Evolutionary conservation across 2,797 vertebrate genomes (phyloP).

Genomic region (Hydrolagus colliei): DNA sequence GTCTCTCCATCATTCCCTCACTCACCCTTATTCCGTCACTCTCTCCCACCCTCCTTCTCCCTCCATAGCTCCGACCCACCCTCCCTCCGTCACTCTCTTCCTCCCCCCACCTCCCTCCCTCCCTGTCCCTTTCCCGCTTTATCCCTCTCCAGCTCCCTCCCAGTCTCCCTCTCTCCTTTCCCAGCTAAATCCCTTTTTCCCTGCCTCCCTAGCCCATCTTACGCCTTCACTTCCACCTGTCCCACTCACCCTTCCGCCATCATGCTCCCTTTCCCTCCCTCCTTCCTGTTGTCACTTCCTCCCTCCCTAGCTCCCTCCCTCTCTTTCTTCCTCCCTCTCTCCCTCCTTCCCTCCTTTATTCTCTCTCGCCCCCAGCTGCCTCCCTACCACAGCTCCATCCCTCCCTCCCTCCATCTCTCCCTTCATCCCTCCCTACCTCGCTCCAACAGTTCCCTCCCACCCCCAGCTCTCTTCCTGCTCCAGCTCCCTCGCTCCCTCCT

Average conservation of each 20-base stretch:
- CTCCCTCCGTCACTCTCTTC: conserved; percentile 19
- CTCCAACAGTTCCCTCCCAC: too few relatives aligned
- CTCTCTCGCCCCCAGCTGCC: conserved; percentile 36
- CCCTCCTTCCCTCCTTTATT: not conserved
- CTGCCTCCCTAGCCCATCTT: too few relatives aligned
- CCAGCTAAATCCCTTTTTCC: not conserved
- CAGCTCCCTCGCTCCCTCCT: not conserved
- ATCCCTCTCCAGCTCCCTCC: not conserved
- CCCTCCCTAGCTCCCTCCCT: not conserved
- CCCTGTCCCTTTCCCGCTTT: not conserved
- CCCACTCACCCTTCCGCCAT: too few relatives aligned
- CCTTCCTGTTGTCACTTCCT: too few relatives aligned
- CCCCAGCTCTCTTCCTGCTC: too few relatives aligned
- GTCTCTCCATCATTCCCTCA: too few relatives aligned
- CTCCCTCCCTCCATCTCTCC: not conserved
- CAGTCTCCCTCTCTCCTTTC: not conserved
- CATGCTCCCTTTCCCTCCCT: not conserved
- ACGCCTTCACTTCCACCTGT: too few relatives aligned
- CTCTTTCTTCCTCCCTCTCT: conserved; percentile 22
- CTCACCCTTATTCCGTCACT: too few relatives aligned
- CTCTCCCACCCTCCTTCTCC: conserved; percentile 34
- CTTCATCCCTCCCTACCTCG: not conserved
- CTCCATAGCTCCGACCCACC: conserved; percentile 33
- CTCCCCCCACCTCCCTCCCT: conserved; percentile 30
- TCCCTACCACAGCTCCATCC: not conserved